These are phyloP conservation scores for Dromas ardeola DNA, from an alignment of 2,113 vertebrate species.

Conservation along the genomic window DNA sequence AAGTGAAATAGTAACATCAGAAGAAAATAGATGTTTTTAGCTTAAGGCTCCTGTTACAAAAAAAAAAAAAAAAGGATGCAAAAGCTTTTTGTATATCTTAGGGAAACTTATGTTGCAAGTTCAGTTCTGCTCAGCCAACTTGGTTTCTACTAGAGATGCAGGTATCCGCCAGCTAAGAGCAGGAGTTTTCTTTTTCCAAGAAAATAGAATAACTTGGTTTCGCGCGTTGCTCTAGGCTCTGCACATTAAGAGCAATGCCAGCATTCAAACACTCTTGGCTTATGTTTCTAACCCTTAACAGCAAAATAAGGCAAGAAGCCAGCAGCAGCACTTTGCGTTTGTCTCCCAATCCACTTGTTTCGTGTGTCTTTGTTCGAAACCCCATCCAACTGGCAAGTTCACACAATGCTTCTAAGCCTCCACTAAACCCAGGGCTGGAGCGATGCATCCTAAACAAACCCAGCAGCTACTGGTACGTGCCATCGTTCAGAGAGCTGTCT, in stretches of 20 bases:
- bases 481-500: neutral
- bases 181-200: neutral
- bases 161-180: neutral
- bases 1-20: neutral
- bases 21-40: neutral
- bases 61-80: neutral
- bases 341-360: neutral
- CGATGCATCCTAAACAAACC: neutral
- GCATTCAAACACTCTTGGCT: neutral
- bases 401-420: neutral
- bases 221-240: neutral
- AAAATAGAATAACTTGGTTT: neutral
- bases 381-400: neutral
- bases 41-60: neutral
- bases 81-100: neutral
- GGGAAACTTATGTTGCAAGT: neutral
- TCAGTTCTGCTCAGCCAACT: neutral
- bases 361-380: neutral
- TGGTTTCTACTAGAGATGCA: neutral
- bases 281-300: neutral
- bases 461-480: neutral
- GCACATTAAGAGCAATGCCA: neutral
- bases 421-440: neutral
- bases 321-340: neutral
- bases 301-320: neutral